Base-by-base conservation (phyloP, 2,113 vertebrate species). In the Lepisosteus osseus region DNA sequence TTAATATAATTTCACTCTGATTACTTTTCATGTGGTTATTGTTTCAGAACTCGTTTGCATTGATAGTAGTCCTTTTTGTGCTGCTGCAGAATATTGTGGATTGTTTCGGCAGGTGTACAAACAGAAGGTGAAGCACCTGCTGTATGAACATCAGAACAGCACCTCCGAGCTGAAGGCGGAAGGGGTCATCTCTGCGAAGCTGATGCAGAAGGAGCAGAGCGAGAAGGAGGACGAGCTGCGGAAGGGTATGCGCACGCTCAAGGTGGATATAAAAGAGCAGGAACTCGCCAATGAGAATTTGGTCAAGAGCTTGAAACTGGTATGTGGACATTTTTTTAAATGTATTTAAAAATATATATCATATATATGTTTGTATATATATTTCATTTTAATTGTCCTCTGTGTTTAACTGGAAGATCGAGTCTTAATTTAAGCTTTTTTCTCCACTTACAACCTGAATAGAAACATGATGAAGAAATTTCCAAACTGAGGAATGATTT, bases 101-200 rank as follows among this genome's bases (percentile, higher is more conserved):
- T 29, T 29, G 29, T 74, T 57, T 11, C 78, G 57, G 14, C 65
- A 93, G 91, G 88, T 92, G 13, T 98, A 97, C 78, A 96, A 96
- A 76, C 96, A 98, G 90, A 98, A 98, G 76, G 94, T 99, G 77
- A 99, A 98, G 82, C 96, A 99, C 79, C 79, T 98, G 43, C 68
- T 98, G 43, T 94, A 95, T 0, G 96, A 99, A 80, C 95, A 99
- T 57, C 94, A 97, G 86, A 96, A 95, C 76, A 95, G 82, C 45
- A 80, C 95, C 7, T 89, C 89, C 0, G 96, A 98, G 80, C 72
- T 95, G 83, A 95, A 92, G 78, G 84, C 82, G 0, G 91, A 94
- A 54, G 81, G 84, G 15, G 72, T 89, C 0, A 79, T 91, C 2
- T 79, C 85, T 15, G 72, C 85, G 80, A 93, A 87, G 68, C 74